Conservation (phyloP, 2,797 vertebrate species). For the Hybognathus amarus region DNA sequence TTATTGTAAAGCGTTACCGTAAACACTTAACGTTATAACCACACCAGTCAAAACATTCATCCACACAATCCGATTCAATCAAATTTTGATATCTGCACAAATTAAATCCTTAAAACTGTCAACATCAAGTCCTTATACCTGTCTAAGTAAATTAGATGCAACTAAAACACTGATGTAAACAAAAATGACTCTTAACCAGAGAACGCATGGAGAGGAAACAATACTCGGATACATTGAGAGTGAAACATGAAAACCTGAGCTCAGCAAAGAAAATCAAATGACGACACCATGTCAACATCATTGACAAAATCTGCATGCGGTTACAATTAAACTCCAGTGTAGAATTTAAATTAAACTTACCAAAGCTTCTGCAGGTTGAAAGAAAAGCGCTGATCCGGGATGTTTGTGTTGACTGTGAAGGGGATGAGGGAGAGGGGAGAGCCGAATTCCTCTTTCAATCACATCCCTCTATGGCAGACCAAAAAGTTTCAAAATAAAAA, state of each 20-base stretch:
- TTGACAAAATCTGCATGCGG: background rate
- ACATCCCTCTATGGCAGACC: slow-evolving; percentile 56
- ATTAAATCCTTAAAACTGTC: background rate
- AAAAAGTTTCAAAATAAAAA: slow-evolving; percentile 41
- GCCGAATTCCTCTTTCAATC: slow-evolving; percentile 45
- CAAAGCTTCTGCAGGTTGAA: slow-evolving; percentile 18
- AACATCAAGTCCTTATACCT: background rate
- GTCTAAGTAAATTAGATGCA: background rate
- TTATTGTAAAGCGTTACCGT: too few species aligned
- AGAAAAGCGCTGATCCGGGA: slow-evolving; percentile 32
- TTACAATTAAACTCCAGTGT: background rate
- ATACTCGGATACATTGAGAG: background rate
- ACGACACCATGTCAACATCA: background rate
- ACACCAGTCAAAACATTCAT: background rate
- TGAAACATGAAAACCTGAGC: background rate
- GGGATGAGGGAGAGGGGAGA: slow-evolving; percentile 53
- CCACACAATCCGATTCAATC: background rate
- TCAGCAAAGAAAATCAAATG: background rate
- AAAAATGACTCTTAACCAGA: background rate
- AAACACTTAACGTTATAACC: background rate
- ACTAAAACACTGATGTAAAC: background rate
- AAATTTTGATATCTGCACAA: background rate
- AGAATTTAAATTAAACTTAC: slow-evolving; percentile 38
- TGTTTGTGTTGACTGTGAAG: slow-evolving; percentile 32
- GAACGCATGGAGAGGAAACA: background rate